Evolutionary conservation across 2,113 vertebrate genomes (phyloP).

Genomic region (Myrmecobius fasciatus): DNA sequence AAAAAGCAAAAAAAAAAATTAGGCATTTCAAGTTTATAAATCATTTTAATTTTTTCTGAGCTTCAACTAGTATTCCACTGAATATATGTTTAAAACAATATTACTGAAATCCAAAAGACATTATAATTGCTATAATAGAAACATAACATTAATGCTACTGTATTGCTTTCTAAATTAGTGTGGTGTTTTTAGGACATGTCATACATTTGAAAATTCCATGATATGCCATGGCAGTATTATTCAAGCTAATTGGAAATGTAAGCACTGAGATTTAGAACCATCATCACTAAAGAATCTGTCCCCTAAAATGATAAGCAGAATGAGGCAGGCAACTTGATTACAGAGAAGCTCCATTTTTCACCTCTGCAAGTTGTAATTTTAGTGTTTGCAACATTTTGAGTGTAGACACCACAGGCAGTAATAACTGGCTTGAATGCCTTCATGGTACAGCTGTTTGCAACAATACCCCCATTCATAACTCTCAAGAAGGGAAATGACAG

Average conservation of each 20-base stretch:
- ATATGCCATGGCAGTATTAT: slow-evolving; percentile 21
- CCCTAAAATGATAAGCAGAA: slow-evolving; percentile 53
- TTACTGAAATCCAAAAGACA: neutral
- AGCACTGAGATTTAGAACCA: slow-evolving; percentile 39
- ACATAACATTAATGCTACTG: slow-evolving; percentile 31
- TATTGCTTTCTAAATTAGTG: slow-evolving; percentile 47
- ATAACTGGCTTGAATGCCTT: slow-evolving; percentile 78
- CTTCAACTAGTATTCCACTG: slow-evolving; percentile 46
- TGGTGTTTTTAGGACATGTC: neutral
- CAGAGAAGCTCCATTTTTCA: slow-evolving; percentile 62
- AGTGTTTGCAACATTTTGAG: slow-evolving; percentile 73
- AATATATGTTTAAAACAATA: slow-evolving; percentile 36
- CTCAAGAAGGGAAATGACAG: slow-evolving; percentile 71
- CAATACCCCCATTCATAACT: slow-evolving; percentile 76
- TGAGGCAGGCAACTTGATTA: slow-evolving; percentile 42
- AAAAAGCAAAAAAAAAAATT: too few relatives aligned
- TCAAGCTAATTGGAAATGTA: slow-evolving; percentile 54
- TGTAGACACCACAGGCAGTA: slow-evolving; percentile 70
- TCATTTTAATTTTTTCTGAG: slow-evolving; percentile 46
- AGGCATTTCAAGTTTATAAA: slow-evolving; percentile 44
- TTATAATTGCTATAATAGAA: slow-evolving; percentile 32
- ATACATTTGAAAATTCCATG: neutral
- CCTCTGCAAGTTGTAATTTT: slow-evolving; percentile 72
- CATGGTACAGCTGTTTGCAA: slow-evolving; percentile 74
- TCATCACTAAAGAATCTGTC: slow-evolving; percentile 43